These are phyloP conservation scores for Aplodontia rufa DNA, from an alignment of 2,113 vertebrate genomes.

Conservation along the genomic window DNA sequence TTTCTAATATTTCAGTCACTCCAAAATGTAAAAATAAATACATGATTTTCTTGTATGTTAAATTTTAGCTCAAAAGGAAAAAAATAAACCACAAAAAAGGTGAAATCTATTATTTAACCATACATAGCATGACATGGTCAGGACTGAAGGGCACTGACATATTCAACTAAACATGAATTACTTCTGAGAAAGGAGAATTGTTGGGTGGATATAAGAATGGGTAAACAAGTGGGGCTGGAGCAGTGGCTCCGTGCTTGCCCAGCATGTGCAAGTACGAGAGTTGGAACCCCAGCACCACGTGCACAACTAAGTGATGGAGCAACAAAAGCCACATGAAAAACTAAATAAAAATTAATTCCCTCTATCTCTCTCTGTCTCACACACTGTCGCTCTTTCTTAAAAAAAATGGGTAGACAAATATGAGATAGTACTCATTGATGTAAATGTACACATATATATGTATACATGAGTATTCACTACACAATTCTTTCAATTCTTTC, in stretches of 20 bases:
- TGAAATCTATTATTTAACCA: neutral
- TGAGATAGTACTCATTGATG: neutral
- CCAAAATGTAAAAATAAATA: constrained; percentile 12
- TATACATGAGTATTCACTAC: neutral
- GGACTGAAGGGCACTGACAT: neutral
- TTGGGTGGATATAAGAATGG: neutral
- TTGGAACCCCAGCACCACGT: no score
- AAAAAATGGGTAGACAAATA: neutral
- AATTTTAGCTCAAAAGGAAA: constrained; percentile 19
- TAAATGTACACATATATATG: no score
- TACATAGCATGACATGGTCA: neutral
- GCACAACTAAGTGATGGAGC: no score
- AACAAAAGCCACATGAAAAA: no score
- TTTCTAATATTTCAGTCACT: constrained; percentile 37
- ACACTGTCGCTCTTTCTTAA: no score
- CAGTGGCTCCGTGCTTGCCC: no score
- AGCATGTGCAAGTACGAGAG: no score
- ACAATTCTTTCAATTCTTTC: constrained; percentile 17
- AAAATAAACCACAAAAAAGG: neutral
- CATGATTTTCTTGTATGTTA: neutral
- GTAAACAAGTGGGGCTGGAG: no score
- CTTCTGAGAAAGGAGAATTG: neutral
- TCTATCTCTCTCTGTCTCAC: no score
- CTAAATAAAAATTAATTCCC: no score
- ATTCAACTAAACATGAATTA: neutral